These are phyloP conservation scores for Willisornis vidua DNA, from an alignment of 2,113 vertebrate genomes.

Conservation along the genomic window DNA sequence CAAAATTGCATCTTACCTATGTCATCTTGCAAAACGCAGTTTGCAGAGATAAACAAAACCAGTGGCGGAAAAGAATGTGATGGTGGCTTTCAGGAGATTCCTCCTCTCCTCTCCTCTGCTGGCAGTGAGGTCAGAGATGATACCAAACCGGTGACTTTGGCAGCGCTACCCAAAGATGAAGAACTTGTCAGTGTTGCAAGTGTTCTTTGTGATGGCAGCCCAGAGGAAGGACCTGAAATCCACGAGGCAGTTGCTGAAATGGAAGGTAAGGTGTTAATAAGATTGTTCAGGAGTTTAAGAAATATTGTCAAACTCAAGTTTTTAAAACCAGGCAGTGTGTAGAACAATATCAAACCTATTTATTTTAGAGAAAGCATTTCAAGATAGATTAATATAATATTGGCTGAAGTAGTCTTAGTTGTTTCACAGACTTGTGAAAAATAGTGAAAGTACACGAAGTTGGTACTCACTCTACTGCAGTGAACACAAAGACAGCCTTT, in stretches of 20 bases:
- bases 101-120: background rate
- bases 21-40: background rate
- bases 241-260: background rate
- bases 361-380: background rate
- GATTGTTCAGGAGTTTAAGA: background rate
- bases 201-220: background rate
- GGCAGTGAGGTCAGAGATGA: background rate
- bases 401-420: background rate
- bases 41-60: background rate
- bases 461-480: background rate
- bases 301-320: background rate
- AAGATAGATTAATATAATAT: background rate
- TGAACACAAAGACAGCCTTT: background rate
- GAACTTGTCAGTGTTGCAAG: background rate
- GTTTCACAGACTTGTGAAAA: background rate
- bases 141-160: fast-evolving
- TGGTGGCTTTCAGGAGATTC: background rate
- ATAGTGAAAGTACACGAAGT: background rate
- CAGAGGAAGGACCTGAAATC: background rate
- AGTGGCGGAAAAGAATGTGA: background rate
- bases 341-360: fast-evolving
- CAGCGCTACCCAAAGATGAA: background rate
- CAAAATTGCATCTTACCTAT: background rate
- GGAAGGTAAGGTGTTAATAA: background rate
- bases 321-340: background rate